Percentiles rank a stretch among this genome's conserved stretches.
These are phyloP conservation scores for Torymus aiolomorphi DNA, from an alignment of 2,888 invertebrate species.

Conservation along the genomic window DNA sequence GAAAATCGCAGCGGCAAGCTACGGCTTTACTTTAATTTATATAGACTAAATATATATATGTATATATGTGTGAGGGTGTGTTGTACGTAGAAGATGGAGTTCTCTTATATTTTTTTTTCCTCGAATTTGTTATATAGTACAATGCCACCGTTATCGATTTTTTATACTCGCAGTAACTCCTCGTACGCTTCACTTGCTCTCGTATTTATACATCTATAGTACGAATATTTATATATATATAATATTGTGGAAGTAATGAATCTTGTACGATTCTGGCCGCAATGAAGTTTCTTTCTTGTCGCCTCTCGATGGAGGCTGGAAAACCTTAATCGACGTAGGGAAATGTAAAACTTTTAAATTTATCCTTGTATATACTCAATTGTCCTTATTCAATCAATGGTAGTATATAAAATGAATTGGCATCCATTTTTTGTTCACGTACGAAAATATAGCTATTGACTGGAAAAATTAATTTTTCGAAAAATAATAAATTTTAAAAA, in stretches of 20 bases:
- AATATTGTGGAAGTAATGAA: slow-evolving; percentile 44
- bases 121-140: not conserved
- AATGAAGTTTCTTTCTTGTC: slow-evolving; percentile 25
- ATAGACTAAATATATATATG: not conserved
- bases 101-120: not conserved
- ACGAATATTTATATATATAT: not conserved
- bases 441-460: too few species aligned
- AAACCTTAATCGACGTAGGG: slow-evolving; percentile 20
- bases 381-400: too few species aligned
- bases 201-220: slow-evolving; percentile 4
- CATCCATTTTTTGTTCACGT: too few species aligned
- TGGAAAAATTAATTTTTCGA: too few species aligned
- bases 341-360: slow-evolving; percentile 14
- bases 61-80: too few species aligned
- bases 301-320: slow-evolving; percentile 12
- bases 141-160: slow-evolving; percentile 32
- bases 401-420: too few species aligned
- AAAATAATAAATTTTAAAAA: too few species aligned
- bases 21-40: not conserved
- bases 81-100: not conserved
- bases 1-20: not conserved
- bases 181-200: slow-evolving; percentile 46
- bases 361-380: too few species aligned
- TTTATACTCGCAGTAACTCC: slow-evolving; percentile 51
- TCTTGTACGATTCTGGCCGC: slow-evolving; percentile 38